Evolutionary conservation across 1,140 invertebrate genomes (phyloP).

Genomic region (Macrosteles quadrilineatus): DNA sequence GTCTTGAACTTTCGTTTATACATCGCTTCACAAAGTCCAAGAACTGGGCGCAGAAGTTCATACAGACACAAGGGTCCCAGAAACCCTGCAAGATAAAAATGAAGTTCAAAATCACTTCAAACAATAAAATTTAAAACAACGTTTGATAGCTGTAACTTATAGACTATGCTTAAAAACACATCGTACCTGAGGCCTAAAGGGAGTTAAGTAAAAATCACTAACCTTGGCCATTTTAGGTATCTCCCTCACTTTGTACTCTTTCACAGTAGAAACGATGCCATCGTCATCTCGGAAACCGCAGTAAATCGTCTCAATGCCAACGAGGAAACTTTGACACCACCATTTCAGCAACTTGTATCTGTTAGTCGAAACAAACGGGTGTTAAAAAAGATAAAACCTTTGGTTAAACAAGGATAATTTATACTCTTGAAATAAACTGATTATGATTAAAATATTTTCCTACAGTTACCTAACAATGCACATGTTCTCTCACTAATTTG

Average conservation of each 20-base stretch:
- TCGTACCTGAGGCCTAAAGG: no score
- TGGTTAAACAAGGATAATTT: no score
- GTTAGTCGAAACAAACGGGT: neutral
- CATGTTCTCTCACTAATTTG: no score
- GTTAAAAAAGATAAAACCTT: neutral
- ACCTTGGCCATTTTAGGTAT: conserved; percentile 57
- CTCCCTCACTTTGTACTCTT: conserved; percentile 51
- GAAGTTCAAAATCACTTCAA: neutral
- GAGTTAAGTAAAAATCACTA: no score
- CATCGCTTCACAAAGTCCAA: conserved; percentile 20
- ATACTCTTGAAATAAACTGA: no score
- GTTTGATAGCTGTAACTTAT: no score
- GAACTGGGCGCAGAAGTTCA: conserved; percentile 27
- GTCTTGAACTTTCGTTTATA: neutral
- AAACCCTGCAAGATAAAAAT: conserved; percentile 14
- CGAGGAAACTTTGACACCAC: conserved; percentile 75
- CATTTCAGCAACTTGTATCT: conserved; percentile 56
- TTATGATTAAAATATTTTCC: no score
- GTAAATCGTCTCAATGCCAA: conserved; percentile 63
- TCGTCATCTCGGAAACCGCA: conserved; percentile 69
- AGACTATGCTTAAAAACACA: no score
- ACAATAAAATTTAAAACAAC: no score
- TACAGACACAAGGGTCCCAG: conserved; percentile 22
- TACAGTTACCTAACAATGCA: no score
- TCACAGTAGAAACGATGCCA: conserved; percentile 60